phyloP scores from a whole-genome alignment of 30 jellyfish, hydroid and myxozoan genomes.

The Hydractinia symbiolongicarpus region DNA sequence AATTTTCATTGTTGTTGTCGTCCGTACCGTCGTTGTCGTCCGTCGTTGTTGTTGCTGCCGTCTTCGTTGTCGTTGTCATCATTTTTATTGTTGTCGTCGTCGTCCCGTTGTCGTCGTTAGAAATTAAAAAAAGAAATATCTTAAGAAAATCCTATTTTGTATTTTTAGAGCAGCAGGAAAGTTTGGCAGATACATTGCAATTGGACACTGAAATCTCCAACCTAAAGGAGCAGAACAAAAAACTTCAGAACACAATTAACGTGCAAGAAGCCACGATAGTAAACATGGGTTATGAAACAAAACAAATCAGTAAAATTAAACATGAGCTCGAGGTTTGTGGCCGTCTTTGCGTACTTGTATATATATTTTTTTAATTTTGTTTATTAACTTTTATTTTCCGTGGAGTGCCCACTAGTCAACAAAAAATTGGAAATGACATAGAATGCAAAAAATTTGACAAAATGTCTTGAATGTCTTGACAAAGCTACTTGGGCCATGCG shows the following conservation, averaged over 20 bases:
- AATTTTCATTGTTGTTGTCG: too few relatives aligned
- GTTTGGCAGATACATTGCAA: constrained; percentile 14
- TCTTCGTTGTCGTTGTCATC: too few relatives aligned
- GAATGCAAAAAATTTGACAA: too few relatives aligned
- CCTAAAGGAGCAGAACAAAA: neutral
- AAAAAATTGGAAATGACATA: too few relatives aligned
- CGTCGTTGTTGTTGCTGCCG: too few relatives aligned
- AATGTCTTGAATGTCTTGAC: too few relatives aligned
- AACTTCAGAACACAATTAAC: constrained; percentile 7
- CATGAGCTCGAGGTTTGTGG: neutral
- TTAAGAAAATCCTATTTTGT: neutral
- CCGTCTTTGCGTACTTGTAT: too few relatives aligned
- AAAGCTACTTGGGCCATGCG: too few relatives aligned
- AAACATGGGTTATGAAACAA: constrained; percentile 32
- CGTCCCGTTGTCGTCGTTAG: constrained; percentile 1
- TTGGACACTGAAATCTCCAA: constrained; percentile 15
- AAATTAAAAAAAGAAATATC: neutral
- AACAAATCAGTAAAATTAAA: neutral
- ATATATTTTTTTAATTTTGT: too few relatives aligned
- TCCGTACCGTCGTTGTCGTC: too few relatives aligned
- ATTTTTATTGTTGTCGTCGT: neutral
- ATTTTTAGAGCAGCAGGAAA: constrained; percentile 12
- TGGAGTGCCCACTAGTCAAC: too few relatives aligned
- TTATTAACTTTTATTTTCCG: too few relatives aligned
- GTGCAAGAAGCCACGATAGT: constrained; percentile 14